Base-by-base conservation (phyloP, 1,140 invertebrate species). In the Zaprionus inermis region DNA sequence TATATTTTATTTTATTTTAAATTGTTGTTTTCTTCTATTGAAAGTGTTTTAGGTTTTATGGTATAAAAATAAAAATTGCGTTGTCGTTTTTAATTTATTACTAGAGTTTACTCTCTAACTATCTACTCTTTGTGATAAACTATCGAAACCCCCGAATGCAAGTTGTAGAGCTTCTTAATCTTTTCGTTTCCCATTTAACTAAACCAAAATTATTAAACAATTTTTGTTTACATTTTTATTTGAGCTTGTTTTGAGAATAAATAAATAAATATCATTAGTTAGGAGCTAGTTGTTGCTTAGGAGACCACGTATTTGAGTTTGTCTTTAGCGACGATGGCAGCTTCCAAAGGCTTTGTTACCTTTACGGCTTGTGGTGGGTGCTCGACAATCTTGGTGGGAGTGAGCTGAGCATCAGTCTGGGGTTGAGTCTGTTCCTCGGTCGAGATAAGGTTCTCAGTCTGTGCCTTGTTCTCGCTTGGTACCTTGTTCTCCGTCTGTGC, bases 301-400 rank as follows among this genome's bases (percentile, higher is more conserved):
- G 65, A 73, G 36, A 86, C 61, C 36, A 65, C 38, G 63, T 85
- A 85, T 59, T 81, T 78, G 10, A 85, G 82, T 69, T 55, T 79
- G 36, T 86, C 72, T 41, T 63, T 78, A 22, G 81, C 71, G 56
- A 34, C 44, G n/a, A 16, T 34, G 24, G 14, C 24, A 34, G 63
- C 36, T 1, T 55, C 51, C 14, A 44, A 14, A 28, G 63, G 51
- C 18, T 30, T 66, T 0, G 63, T 49, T 0, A 49, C 44, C 18
- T 49, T 54, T n/a, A n/a, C 0, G 20, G 51, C 12, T 54, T 54
- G 22, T 14, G 14, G 22, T 28, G 2, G 0, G 12, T n/a, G 51
- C 24, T 54, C 51, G 6, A 54, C 24, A 0, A 24, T 14, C 22
- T 54, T 54, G 20, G 22, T 10, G 3, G 44, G 38, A 16, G 38